Evolutionary conservation across 1,140 invertebrate genomes (phyloP), one percentile per base, ranked within the genome.

Genomic region (Drosophila kanapiae): DNA sequence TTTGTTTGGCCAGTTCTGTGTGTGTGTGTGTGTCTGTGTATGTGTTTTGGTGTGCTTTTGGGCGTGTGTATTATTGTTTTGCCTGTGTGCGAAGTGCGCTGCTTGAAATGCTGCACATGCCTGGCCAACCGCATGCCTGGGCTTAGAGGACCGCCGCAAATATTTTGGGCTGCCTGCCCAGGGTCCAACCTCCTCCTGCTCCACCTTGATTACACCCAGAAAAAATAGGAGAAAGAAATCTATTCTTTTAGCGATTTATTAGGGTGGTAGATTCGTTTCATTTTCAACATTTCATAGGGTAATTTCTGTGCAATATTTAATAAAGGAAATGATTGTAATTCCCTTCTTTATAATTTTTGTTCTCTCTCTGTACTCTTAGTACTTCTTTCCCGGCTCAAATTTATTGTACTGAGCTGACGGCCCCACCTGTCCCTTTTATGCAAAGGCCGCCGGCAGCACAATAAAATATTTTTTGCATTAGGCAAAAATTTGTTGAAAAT

Each of bases 101-200:
- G 83, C 84, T 80, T 88, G 80, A 88, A 88, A 88, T 88, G 84
- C 85, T 87, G 84, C 80, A 88, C 83, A 87, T 87, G 83, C 84
- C 84, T 84, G 80, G 72, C 67, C 77, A 78, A 88, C 84, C 83
- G 80, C 83, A 86, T 88, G 76, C 84, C 84, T 83, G 84, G 78
- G 80, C 83, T 87, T 77, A 80, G 72, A 78, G 77, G 85, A 64
- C 77, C 77, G 80, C 83, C 83, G 57, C 83, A 88, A 87, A 87
- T 87, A 87, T 88, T 87, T 87, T 65, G 67, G 68, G 77, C 80
- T 80, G 78, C 82, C 85, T 84, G 84, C 54, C 78, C 69, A 77
- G 45, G 56, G 63, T 51, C 80, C 58, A 35, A 40, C 29, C 9
- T 37, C 11, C 27, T 10, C 5, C 29, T n/a, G 7, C 23, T 18